Base-by-base conservation (phyloP, 2,888 invertebrate genomes). In the Sthenelais limicola region DNA sequence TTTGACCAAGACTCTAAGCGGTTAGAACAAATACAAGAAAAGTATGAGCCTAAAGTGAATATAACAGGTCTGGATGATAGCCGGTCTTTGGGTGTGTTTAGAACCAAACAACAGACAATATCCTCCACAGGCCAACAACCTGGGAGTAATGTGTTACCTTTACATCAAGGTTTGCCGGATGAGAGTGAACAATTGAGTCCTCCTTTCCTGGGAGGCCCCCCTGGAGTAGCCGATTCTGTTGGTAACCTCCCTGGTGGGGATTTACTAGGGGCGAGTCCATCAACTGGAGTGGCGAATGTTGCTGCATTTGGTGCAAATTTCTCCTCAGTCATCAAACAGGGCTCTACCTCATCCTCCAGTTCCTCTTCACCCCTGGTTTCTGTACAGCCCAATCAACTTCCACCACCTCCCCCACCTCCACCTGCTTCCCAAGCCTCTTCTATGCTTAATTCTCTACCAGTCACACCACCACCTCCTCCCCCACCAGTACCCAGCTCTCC, bases 1-100 rank as follows among this genome's bases (percentile, higher is more conserved):
- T 97, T 98, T 88, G 98, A 98, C 86, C 97, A 97, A 87, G 98
- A 98, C 87, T 92, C 94, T 49, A 96, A 97, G 88, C 91, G 98
- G 43, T 90, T 98, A 73, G 77, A 76, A 26, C 66, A 72, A 82
- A 93, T 94, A 73, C 91, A 92, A 85, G 92, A 96, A 88, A 92
- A 94, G 89, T 92, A 95, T 89, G 92, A 96, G 89, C 85, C 87
- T 12, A 86, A 86, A 77, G 82, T 84, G 67, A 67, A 48, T 28
- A 28, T 48, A 32, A 47, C 48, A 7, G 9, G 43, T 15, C 32
- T 67, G 5, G 67, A 67, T 43, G 67, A 48, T 48, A 9, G 47
- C n/a, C 24, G 47, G 48, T 43, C 30, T 3, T 26, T 47, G 35
- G 48, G 67, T 30, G 48, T 24, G 24, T 67, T 67, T 43, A 47